Percentiles rank a stretch among this genome's conserved stretches.
Evolutionary conservation across 2,888 invertebrate species (phyloP).

Genomic region (Netelia virgata): DNA sequence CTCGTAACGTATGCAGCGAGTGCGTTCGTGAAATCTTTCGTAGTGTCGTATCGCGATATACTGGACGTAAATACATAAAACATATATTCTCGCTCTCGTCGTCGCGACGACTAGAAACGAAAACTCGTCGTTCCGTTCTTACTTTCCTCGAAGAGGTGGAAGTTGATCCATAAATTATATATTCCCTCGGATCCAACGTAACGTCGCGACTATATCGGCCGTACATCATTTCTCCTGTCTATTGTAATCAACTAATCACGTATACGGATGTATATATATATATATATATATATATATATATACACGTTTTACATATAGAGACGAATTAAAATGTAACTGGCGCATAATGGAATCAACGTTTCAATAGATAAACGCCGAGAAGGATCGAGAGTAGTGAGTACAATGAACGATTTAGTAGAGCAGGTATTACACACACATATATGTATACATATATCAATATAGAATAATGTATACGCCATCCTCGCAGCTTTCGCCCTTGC

Average conservation of each 20-base stretch:
- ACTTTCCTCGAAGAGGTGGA: conserved; percentile 71
- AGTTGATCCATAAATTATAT: conserved; percentile 56
- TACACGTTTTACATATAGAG: neutral
- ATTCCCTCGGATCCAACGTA: conserved; percentile 3
- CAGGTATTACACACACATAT: conserved; percentile 16
- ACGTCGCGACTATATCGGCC: neutral
- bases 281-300: conserved; percentile 7
- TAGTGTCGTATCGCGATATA: neutral
- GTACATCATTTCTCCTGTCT: neutral
- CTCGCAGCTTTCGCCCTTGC: conserved; percentile 71
- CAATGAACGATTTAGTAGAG: conserved; percentile 44
- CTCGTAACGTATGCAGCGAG: conserved; percentile 22
- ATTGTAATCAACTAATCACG: neutral
- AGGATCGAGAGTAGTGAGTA: conserved; percentile 8
- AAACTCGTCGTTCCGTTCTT: conserved; percentile 46
- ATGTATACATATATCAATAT: neutral
- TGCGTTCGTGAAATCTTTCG: neutral
- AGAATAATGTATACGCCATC: conserved; percentile 4
- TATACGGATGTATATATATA: neutral
- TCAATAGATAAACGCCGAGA: neutral
- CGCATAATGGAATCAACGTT: conserved; percentile 13
- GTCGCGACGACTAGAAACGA: conserved; percentile 13
- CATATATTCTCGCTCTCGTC: neutral
- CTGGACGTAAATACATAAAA: neutral
- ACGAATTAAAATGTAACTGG: neutral